These are phyloP conservation scores for Cynocephalus volans DNA, from an alignment of 2,113 vertebrate genomes.

Conservation along the genomic window DNA sequence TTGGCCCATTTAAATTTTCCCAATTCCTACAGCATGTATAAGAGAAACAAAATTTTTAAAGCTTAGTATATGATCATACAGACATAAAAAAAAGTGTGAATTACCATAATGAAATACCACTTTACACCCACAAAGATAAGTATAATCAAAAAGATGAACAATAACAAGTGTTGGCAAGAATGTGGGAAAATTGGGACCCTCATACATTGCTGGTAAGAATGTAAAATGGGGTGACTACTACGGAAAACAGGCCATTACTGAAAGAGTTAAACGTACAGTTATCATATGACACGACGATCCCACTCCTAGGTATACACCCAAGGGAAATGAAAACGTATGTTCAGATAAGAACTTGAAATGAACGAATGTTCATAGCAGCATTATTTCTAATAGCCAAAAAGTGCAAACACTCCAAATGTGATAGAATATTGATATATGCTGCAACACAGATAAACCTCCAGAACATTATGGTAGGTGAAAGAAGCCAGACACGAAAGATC, in stretches of 20 bases:
- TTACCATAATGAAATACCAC: neutral
- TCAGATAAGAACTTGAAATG: neutral
- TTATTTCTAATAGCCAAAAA: constrained; percentile 11
- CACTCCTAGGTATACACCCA: neutral
- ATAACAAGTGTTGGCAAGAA: neutral
- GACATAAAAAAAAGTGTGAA: neutral
- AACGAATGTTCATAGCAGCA: neutral
- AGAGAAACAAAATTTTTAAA: neutral
- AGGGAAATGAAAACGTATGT: neutral
- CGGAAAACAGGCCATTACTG: neutral
- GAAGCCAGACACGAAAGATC: neutral
- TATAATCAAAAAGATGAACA: neutral
- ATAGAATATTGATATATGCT: neutral
- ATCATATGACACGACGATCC: neutral
- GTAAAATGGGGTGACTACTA: neutral
- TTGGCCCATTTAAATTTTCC: neutral
- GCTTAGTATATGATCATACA: neutral
- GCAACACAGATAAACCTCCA: neutral
- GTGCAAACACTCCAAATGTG: neutral
- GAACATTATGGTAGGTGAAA: neutral
- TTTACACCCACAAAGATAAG: neutral
- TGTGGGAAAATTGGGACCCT: neutral
- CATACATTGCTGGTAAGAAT: neutral
- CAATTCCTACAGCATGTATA: neutral
- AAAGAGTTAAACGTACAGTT: neutral